Evolutionary conservation across 1,140 invertebrate genomes (phyloP).

Genomic region (Bombyx mori): DNA sequence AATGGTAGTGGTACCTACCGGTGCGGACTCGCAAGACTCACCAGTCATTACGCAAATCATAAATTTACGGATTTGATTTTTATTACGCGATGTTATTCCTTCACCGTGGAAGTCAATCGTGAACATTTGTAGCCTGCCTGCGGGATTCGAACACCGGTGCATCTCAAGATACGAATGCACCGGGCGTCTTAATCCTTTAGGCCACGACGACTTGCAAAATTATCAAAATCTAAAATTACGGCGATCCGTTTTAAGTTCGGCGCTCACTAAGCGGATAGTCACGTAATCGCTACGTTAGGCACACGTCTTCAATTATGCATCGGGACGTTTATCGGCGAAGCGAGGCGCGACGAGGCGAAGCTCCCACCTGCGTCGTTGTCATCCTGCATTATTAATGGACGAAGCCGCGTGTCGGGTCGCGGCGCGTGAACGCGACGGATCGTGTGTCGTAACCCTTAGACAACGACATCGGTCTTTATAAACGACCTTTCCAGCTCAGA

Average conservation of each 20-base stretch:
- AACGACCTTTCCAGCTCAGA: constrained; percentile 19
- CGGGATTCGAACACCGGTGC: too few species aligned
- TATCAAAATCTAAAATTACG: background rate
- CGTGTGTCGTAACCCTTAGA: constrained; percentile 14
- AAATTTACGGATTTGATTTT: too few species aligned
- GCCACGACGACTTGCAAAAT: background rate
- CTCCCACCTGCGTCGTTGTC: constrained; percentile 54
- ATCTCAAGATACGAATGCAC: too few species aligned
- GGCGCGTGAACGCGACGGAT: constrained; percentile 10
- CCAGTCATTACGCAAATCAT: too few species aligned
- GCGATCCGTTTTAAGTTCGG: constrained; percentile 2
- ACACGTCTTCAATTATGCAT: constrained; percentile 61
- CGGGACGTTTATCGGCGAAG: constrained; percentile 47
- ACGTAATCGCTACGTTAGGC: constrained; percentile 37
- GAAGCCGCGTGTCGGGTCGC: constrained; percentile 2
- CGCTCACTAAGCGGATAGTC: constrained; percentile 30
- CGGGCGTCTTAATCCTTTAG: too few species aligned
- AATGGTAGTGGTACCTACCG: too few species aligned
- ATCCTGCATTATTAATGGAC: constrained; percentile 59
- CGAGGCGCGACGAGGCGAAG: constrained; percentile 10
- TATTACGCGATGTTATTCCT: too few species aligned
- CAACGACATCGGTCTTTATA: constrained; percentile 20
- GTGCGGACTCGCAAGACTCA: too few species aligned
- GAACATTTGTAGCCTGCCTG: too few species aligned
- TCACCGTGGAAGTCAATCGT: too few species aligned